phyloP scores from a whole-genome alignment of 2,797 vertebrate genomes.

The Trachops cirrhosus region DNA sequence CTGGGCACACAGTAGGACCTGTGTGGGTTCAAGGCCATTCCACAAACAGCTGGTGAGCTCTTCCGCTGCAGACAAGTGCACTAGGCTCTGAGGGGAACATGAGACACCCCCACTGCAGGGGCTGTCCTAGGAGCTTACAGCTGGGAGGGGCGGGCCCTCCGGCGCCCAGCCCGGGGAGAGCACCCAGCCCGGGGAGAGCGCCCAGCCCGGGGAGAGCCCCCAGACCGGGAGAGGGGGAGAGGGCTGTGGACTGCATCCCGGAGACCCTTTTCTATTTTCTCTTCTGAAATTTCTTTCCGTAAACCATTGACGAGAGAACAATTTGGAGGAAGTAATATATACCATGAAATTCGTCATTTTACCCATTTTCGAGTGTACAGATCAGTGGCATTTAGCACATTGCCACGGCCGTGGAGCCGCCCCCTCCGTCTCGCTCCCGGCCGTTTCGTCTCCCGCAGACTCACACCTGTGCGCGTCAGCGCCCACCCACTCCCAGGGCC shows the following conservation, averaged over 20 bases:
- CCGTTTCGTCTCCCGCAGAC: neutral
- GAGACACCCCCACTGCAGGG: fast-evolving
- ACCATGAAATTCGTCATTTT: neutral
- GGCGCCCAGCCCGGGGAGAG: no score
- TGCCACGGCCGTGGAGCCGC: fast-evolving
- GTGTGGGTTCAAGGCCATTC: neutral
- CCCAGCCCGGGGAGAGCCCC: no score
- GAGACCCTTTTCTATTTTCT: neutral
- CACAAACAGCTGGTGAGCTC: neutral
- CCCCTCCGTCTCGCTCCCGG: no score
- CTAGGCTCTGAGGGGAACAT: neutral
- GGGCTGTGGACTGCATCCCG: no score
- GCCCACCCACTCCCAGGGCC: no score
- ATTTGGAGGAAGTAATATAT: neutral
- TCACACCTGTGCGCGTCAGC: no score
- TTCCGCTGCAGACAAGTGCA: neutral
- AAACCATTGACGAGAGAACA: neutral
- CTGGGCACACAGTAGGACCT: neutral
- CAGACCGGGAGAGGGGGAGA: neutral
- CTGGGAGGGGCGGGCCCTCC: neutral
- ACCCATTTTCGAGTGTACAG: neutral
- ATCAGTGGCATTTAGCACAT: neutral
- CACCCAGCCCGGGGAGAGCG: neutral
- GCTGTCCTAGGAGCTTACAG: neutral
- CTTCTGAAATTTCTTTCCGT: neutral